These are phyloP conservation scores for Brachymystax lenok DNA, from an alignment of 2,797 vertebrate genomes.

Conservation along the genomic window DNA sequence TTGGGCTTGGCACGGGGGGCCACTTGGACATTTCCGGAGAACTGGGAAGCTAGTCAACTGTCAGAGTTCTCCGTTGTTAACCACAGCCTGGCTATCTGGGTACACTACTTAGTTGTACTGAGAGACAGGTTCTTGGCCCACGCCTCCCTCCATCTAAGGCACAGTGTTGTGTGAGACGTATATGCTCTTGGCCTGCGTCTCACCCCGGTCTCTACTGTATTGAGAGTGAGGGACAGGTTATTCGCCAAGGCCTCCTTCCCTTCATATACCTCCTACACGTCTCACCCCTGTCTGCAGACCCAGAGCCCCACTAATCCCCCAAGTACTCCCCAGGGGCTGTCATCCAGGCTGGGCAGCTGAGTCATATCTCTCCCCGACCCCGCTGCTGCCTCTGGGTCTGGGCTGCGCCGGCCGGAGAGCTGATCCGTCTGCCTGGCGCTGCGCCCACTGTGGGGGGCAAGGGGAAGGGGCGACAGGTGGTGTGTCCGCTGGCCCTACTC, in stretches of 20 bases:
- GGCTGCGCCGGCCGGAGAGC: slow-evolving; percentile 17
- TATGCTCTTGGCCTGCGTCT: not conserved
- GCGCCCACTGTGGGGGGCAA: slow-evolving; percentile 39
- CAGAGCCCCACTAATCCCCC: slow-evolving; percentile 45
- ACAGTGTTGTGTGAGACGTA: not conserved
- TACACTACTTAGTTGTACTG: not conserved
- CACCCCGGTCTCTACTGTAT: not conserved
- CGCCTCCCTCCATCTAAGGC: not conserved
- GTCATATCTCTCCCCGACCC: slow-evolving; percentile 51
- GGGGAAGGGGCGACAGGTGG: not conserved
- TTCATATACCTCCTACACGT: not conserved
- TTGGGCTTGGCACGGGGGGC: slow-evolving; percentile 29
- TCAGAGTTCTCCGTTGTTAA: slow-evolving; percentile 30
- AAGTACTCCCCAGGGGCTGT: slow-evolving; percentile 44
- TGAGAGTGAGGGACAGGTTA: not conserved
- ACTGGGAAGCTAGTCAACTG: slow-evolving; percentile 38
- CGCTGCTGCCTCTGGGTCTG: slow-evolving; percentile 12
- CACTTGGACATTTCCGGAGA: slow-evolving; percentile 44
- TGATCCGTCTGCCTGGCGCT: slow-evolving; percentile 65
- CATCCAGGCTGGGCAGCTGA: slow-evolving; percentile 57
- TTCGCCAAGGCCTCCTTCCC: not conserved
- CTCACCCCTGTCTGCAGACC: slow-evolving; percentile 16
- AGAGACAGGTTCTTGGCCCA: not conserved
- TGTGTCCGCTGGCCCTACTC: not conserved
- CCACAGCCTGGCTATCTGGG: slow-evolving; percentile 16